These are phyloP conservation scores for Archips crataeganus DNA, from an alignment of 2,888 invertebrate genomes.

Conservation along the genomic window DNA sequence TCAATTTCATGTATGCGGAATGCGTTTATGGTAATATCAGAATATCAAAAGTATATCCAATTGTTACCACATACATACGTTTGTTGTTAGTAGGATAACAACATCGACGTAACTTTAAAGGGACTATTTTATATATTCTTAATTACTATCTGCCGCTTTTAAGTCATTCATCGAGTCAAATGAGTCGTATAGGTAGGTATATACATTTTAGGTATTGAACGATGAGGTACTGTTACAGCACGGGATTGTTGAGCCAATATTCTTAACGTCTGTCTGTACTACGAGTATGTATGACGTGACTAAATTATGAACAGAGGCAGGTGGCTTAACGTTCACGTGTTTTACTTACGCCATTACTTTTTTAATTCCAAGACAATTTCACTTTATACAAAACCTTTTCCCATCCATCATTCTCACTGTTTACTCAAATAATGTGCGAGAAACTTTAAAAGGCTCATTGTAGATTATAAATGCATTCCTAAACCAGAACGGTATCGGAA, in stretches of 20 bases:
- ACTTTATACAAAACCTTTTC: constrained; percentile 28
- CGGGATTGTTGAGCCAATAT: no score
- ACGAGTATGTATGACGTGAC: no score
- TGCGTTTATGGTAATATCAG: constrained; percentile 20
- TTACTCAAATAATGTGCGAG: constrained; percentile 34
- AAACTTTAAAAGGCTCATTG: constrained; percentile 25
- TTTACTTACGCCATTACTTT: no score
- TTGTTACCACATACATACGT: not conserved
- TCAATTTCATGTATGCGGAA: constrained; percentile 26
- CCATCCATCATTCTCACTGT: constrained; percentile 31
- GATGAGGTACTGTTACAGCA: not conserved
- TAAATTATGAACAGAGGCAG: no score
- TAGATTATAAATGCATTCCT: constrained; percentile 34
- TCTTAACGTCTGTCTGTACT: no score
- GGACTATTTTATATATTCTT: no score
- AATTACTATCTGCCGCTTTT: no score
- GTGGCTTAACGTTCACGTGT: no score
- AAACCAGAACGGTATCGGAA: constrained; percentile 26
- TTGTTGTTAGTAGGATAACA: not conserved
- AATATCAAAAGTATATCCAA: constrained; percentile 25
- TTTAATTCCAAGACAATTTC: constrained; percentile 14
- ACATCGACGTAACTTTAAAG: not conserved
- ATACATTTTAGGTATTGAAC: not conserved
- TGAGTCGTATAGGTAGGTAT: no score
- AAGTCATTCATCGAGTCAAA: no score